phyloP scores from a whole-genome alignment of 2,888 invertebrate genomes.

The Spicauda simplicius region DNA sequence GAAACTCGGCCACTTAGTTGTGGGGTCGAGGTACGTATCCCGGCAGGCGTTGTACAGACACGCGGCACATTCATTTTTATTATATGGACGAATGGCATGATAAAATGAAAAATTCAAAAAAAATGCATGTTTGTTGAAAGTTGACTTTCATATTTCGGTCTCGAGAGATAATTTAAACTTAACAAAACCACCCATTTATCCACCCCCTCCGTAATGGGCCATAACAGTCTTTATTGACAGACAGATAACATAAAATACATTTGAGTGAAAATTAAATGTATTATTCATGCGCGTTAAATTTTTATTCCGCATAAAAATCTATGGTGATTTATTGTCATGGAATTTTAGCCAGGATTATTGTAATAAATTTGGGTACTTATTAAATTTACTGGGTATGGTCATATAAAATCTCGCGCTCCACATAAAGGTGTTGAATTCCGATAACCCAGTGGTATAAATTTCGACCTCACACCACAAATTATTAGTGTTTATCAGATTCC shows the following conservation, averaged over 20 bases:
- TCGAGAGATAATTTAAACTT: constrained; percentile 18
- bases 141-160: constrained; percentile 3
- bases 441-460: too few relatives aligned
- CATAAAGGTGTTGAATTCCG: too few relatives aligned
- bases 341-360: constrained; percentile 44
- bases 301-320: constrained; percentile 64
- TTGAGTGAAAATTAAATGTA: constrained; percentile 67
- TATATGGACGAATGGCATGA: background rate
- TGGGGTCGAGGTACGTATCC: too few relatives aligned
- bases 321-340: constrained; percentile 65
- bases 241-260: constrained; percentile 28
- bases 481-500: too few relatives aligned
- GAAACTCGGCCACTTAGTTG: too few relatives aligned
- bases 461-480: too few relatives aligned
- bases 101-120: too few relatives aligned
- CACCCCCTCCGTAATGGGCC: constrained; percentile 31
- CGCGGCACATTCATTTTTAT: too few relatives aligned
- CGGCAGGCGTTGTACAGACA: too few relatives aligned
- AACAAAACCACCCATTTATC: constrained; percentile 27
- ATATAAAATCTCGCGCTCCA: background rate
- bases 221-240: constrained; percentile 35
- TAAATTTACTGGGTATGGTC: background rate
- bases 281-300: constrained; percentile 73
- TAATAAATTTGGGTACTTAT: constrained; percentile 36
- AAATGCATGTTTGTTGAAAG: background rate